Percentiles rank a stretch among this genome's conserved stretches.
phyloP scores from a whole-genome alignment of 2,113 vertebrate genomes.

The Callocephalon fimbriatum region DNA sequence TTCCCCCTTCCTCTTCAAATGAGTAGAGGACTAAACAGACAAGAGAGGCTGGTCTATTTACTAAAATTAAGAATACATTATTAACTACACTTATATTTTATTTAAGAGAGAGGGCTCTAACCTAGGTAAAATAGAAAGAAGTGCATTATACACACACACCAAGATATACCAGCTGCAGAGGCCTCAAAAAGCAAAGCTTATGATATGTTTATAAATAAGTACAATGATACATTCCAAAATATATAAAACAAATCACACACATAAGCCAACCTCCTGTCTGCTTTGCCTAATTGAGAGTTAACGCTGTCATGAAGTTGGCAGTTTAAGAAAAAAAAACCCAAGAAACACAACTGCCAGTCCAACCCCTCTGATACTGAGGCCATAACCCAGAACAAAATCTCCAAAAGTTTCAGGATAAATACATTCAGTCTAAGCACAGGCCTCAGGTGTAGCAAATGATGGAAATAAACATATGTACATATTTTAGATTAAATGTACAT shows the following conservation, averaged over 20 bases:
- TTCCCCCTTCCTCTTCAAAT: background rate
- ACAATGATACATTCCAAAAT: background rate
- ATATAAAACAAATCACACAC: background rate
- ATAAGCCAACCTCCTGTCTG: background rate
- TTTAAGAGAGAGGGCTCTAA: background rate
- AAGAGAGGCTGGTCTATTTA: background rate
- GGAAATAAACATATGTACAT: background rate
- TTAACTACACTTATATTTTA: background rate
- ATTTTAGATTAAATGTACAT: background rate
- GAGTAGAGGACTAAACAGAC: background rate
- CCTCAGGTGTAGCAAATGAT: background rate
- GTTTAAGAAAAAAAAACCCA: background rate
- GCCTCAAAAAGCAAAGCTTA: background rate
- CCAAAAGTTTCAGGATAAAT: background rate
- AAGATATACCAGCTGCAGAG: background rate
- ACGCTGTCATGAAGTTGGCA: background rate
- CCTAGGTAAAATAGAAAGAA: background rate
- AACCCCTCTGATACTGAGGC: background rate
- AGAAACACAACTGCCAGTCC: background rate
- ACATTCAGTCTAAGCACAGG: background rate
- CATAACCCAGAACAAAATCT: accelerated
- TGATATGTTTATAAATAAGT: background rate
- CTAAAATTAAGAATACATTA: background rate
- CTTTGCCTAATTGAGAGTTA: background rate
- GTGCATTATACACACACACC: background rate